phyloP scores from a whole-genome alignment of 2,113 vertebrate genomes.

The Grus americana region DNA sequence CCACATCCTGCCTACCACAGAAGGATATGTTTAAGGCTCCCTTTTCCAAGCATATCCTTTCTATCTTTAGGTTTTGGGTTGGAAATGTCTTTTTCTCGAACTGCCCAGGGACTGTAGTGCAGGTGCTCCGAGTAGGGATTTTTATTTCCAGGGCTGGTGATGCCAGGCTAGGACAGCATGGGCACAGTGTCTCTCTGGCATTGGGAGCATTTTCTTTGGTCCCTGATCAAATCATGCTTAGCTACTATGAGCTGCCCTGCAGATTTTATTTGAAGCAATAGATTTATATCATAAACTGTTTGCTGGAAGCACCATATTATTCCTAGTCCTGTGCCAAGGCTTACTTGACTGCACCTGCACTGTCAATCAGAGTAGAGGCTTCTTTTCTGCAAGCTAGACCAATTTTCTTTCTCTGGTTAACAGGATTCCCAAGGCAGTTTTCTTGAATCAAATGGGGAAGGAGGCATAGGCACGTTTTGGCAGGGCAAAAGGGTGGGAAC shows the following conservation, averaged over 20 bases:
- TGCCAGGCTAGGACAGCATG: background rate
- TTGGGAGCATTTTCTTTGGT: background rate
- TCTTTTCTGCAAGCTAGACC: background rate
- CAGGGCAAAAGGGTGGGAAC: background rate
- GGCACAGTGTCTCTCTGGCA: background rate
- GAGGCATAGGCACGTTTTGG: background rate
- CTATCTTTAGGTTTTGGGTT: background rate
- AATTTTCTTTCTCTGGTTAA: background rate
- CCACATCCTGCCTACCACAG: background rate
- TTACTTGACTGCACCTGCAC: background rate
- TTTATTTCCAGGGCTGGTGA: background rate
- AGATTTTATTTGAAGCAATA: background rate
- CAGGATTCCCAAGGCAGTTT: background rate
- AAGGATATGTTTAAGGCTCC: background rate
- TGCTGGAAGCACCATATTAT: background rate
- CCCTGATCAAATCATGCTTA: background rate
- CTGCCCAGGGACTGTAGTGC: background rate
- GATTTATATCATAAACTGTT: background rate
- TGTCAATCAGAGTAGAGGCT: background rate
- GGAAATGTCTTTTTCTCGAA: background rate
- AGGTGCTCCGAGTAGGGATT: background rate
- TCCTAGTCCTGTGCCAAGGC: background rate
- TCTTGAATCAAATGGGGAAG: background rate
- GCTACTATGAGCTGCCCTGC: background rate
- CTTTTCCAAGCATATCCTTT: background rate